Percentiles rank a stretch among this genome's conserved stretches.
phyloP scores from a whole-genome alignment of 2,113 vertebrate genomes.

The Psilopsiagon aurifrons region DNA sequence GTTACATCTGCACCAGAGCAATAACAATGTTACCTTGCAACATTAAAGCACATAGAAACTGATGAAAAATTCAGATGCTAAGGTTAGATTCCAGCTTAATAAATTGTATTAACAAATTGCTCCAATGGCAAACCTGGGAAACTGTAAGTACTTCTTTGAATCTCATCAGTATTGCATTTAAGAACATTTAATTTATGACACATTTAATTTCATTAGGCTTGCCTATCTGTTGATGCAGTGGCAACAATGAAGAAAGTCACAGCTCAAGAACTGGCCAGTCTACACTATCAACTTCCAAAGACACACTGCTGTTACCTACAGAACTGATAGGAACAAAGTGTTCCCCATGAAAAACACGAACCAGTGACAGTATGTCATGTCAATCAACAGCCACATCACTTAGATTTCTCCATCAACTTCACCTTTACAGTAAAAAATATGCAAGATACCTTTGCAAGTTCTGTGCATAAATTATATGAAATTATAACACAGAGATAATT shows the following conservation, averaged over 20 bases:
- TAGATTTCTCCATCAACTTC: neutral
- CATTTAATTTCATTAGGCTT: neutral
- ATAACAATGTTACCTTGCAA: neutral
- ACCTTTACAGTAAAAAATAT: neutral
- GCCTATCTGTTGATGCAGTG: neutral
- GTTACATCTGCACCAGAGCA: neutral
- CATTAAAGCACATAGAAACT: neutral
- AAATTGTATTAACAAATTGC: neutral
- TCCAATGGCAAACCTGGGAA: neutral
- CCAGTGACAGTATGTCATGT: rapidly evolving
- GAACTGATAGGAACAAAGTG: neutral
- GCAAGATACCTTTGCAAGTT: neutral
- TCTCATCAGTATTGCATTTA: neutral
- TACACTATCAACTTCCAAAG: neutral
- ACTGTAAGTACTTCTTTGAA: neutral
- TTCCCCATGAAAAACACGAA: neutral
- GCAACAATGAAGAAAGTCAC: neutral
- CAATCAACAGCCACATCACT: neutral
- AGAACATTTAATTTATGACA: neutral
- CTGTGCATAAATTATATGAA: neutral
- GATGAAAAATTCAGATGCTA: neutral
- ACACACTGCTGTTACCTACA: neutral
- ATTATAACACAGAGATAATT: neutral
- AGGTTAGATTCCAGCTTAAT: neutral
- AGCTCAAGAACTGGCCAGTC: neutral